phyloP scores from a whole-genome alignment of 2,888 invertebrate genomes.

The Rhagophthalmus giganteus region DNA sequence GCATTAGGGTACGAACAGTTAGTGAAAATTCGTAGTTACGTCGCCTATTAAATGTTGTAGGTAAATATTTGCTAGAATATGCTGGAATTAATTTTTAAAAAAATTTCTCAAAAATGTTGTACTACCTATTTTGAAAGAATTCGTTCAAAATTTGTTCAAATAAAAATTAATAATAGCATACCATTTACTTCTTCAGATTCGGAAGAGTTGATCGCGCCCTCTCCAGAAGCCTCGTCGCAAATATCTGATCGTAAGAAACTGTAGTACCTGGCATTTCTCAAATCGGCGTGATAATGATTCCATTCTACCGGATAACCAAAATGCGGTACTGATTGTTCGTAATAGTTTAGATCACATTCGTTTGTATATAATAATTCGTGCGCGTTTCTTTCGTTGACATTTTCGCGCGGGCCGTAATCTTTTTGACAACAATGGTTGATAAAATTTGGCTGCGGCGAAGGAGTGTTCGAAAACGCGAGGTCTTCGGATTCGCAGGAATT shows the following conservation, averaged over 20 bases:
- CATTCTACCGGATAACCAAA: neutral
- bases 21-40: too few species aligned
- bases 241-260: neutral
- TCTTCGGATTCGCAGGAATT: conserved; percentile 1
- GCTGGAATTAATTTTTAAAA: too few species aligned
- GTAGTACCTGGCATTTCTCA: neutral
- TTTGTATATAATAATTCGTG: conserved; percentile 2
- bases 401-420: neutral
- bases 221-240: neutral
- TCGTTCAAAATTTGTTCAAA: too few species aligned
- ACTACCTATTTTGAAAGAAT: too few species aligned
- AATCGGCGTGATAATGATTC: too few species aligned
- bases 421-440: conserved; percentile 8
- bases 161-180: too few species aligned
- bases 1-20: too few species aligned
- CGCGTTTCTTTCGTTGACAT: conserved; percentile 1
- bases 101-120: too few species aligned
- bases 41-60: too few species aligned
- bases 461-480: neutral
- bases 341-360: conserved; percentile 5
- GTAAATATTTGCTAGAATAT: too few species aligned
- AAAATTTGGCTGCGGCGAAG: conserved; percentile 6
- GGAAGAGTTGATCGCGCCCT: neutral
- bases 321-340: neutral
- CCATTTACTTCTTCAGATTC: neutral